phyloP scores from a whole-genome alignment of 2,888 invertebrate species.

The Anoplius nigerrimus region DNA sequence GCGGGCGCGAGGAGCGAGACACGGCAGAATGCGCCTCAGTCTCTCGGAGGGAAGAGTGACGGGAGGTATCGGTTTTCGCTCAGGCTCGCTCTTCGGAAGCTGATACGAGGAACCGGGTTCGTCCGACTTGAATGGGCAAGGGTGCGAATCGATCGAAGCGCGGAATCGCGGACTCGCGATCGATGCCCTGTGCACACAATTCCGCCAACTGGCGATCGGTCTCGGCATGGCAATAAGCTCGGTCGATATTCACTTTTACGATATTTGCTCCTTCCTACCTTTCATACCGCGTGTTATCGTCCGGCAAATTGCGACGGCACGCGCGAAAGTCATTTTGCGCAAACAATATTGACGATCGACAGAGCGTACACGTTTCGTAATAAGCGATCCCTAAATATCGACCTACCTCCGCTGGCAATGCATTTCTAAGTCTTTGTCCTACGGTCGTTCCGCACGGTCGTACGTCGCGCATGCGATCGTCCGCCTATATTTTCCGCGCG shows the following conservation, averaged over 20 bases:
- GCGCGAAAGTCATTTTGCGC: background rate
- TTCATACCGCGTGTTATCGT: background rate
- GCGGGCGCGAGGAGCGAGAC: constrained; percentile 36
- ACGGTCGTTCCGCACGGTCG: background rate
- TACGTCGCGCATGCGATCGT: background rate
- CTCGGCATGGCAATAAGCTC: too few species aligned
- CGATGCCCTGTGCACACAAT: background rate
- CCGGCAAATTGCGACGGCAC: background rate
- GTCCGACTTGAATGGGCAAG: too few species aligned
- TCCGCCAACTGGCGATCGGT: too few species aligned
- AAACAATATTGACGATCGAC: background rate
- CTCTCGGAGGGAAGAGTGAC: constrained; percentile 18
- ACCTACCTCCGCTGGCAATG: background rate
- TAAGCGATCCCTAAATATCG: background rate
- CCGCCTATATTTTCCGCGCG: background rate
- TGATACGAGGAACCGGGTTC: too few species aligned
- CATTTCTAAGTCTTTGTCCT: background rate
- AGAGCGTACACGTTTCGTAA: too few species aligned
- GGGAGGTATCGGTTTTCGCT: background rate
- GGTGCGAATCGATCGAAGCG: background rate
- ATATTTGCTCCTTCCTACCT: too few species aligned
- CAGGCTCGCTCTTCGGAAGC: constrained; percentile 13
- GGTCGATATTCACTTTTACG: too few species aligned
- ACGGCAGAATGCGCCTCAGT: constrained; percentile 26
- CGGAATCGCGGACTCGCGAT: background rate